Percentiles rank a stretch among this genome's conserved stretches.
Evolutionary conservation across 2,888 invertebrate species (phyloP).

Genomic region (Pycnomerus fuliginosus): DNA sequence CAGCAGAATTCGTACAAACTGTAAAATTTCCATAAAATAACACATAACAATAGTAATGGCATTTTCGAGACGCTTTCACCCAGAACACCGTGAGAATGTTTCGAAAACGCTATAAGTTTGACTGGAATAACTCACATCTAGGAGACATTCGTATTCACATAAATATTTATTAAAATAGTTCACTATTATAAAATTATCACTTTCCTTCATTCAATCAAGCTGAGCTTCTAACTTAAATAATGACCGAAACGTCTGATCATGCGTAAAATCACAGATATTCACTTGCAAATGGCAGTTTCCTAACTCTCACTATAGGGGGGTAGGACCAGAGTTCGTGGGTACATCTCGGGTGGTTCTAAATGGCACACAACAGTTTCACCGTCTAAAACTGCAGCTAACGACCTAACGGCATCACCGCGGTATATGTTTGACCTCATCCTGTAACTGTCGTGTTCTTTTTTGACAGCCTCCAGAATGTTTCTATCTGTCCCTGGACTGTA

Average conservation of each 20-base stretch:
- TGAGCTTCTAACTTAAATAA: slow-evolving; percentile 48
- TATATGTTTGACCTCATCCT: slow-evolving; percentile 52
- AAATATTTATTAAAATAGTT: slow-evolving; percentile 51
- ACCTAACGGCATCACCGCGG: slow-evolving; percentile 60
- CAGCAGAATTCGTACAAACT: no score
- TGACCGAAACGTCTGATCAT: slow-evolving; percentile 51
- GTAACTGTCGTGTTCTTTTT: slow-evolving; percentile 54
- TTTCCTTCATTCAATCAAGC: slow-evolving; percentile 51
- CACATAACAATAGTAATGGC: slow-evolving; percentile 18
- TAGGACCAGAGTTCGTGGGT: slow-evolving; percentile 56
- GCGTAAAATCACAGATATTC: slow-evolving; percentile 55
- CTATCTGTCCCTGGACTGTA: slow-evolving; percentile 70
- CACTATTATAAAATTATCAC: slow-evolving; percentile 53
- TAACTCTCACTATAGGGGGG: slow-evolving; percentile 66
- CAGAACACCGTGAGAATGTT: background rate
- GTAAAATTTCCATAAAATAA: no score
- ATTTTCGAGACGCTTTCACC: background rate
- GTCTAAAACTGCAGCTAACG: slow-evolving; percentile 76
- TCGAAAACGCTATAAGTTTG: slow-evolving; percentile 37
- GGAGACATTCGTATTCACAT: slow-evolving; percentile 47
- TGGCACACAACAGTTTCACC: slow-evolving; percentile 87
- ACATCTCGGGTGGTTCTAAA: slow-evolving; percentile 67
- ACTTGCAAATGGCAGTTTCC: slow-evolving; percentile 53
- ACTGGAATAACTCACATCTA: slow-evolving; percentile 51
- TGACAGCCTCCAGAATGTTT: slow-evolving; percentile 47